Base-by-base conservation (phyloP, 2,888 invertebrate species). In the Apodemia zela region DNA sequence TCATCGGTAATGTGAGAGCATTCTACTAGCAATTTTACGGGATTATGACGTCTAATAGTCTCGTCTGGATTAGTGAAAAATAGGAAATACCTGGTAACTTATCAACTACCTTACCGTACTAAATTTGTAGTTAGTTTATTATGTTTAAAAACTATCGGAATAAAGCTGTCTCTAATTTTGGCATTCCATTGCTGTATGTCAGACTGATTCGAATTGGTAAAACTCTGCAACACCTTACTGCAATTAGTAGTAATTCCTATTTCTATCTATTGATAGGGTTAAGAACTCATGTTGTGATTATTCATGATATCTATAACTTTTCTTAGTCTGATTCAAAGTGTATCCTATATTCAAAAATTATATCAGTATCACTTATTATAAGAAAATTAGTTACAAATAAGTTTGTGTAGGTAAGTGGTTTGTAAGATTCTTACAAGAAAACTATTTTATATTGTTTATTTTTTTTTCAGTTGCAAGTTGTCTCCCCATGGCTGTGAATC, bases 1-100 rank as follows among this genome's bases (percentile, higher is more conserved):
- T 89, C 90, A 89, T 88, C 82, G 87, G 89, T 89, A 89, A 90
- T 91, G 91, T 91, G 91, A 91, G 91, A 89, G 90, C 87, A 84
- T 80, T 82, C 76, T 71, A 77, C 81, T 76, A 84, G 77, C 82
- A 81, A 82, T 85, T 83, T 86, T 85, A 81, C 78, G 79, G 72
- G 82, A 88, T 76, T 85, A 85, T 83, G 87, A 85, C 83, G 81
- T 85, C 80, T 84, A 75, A 79, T 77, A 77, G 77, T 81, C 75
- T 70, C 71, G 79, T 80, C 84, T 74, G 79, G 78, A 81, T 77
- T 76, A 75, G 71, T 75, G 75, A 76, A 77, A 77, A 79, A 76
- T 87, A 87, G 78, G 79, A 76, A 79, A 73, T 75, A 71, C 70
- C 75, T 78, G 87, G 90, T 88, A 88, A 83, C 62, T 76, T 65